These are phyloP conservation scores for Gnathochromis pfefferi DNA, from an alignment of 2,113 vertebrate genomes.

Conservation along the genomic window DNA sequence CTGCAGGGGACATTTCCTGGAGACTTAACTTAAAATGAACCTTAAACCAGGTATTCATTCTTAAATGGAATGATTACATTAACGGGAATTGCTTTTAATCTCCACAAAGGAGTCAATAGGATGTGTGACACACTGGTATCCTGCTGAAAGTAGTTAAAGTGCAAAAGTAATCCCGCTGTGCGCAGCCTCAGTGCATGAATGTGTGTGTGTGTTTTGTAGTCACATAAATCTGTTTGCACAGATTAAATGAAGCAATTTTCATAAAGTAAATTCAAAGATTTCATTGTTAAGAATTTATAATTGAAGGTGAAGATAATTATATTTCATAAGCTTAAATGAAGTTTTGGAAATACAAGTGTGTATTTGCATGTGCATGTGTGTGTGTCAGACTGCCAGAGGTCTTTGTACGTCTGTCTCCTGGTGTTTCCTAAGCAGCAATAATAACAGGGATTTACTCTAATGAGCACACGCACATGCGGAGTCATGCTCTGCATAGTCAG, in stretches of 20 bases:
- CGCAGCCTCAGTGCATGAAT: not conserved
- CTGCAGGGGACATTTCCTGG: not conserved
- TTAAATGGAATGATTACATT: not conserved
- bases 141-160: not conserved
- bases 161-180: not conserved
- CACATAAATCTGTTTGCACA: not conserved
- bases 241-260: not conserved
- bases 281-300: accelerated
- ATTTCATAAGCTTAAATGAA: not conserved
- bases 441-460: not conserved
- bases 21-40: not conserved
- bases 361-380: not conserved
- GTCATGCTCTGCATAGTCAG: not conserved
- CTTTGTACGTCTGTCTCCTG: not conserved
- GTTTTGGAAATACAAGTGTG: not conserved
- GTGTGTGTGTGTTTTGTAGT: not conserved
- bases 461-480: not conserved
- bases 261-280: not conserved
- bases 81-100: accelerated
- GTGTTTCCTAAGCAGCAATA: constrained; percentile 10
- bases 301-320: not conserved
- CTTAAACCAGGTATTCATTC: not conserved
- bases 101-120: not conserved
- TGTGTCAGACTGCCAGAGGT: not conserved
- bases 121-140: not conserved